phyloP scores from a whole-genome alignment of 1,140 invertebrate species.

The Zelostemma sp. region DNA sequence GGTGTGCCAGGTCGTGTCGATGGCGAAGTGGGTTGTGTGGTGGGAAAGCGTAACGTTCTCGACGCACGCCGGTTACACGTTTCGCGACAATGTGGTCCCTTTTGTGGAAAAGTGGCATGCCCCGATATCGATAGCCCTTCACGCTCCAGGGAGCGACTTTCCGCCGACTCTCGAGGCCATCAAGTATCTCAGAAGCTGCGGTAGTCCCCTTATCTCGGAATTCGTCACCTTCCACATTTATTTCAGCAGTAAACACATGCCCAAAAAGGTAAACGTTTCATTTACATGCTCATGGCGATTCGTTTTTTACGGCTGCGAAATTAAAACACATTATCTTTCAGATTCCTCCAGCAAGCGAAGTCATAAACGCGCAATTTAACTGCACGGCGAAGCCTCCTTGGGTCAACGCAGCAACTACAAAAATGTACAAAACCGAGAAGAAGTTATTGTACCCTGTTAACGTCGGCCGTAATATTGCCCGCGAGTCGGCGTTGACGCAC shows the following conservation, averaged over 20 bases:
- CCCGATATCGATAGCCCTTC: slow-evolving; percentile 78
- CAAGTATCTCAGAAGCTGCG: slow-evolving; percentile 73
- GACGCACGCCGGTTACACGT: slow-evolving; percentile 92
- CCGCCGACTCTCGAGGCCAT: slow-evolving; percentile 72
- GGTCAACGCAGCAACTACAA: slow-evolving; percentile 74
- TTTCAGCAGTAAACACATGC: slow-evolving; percentile 87
- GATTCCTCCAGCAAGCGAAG: slow-evolving; percentile 76
- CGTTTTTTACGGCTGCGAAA: background rate
- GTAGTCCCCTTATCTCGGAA: slow-evolving; percentile 76
- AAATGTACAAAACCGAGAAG: slow-evolving; percentile 84
- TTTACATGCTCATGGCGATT: background rate
- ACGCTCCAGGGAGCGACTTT: slow-evolving; percentile 77
- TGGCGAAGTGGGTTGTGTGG: slow-evolving; percentile 70
- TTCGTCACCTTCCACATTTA: slow-evolving; percentile 89
- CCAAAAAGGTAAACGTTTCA: slow-evolving; percentile 73
- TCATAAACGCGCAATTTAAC: slow-evolving; percentile 76
- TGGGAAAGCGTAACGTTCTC: slow-evolving; percentile 92
- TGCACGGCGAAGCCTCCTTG: slow-evolving; percentile 79
- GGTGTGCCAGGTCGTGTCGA: too few relatives aligned
- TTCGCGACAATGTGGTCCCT: slow-evolving; percentile 89
- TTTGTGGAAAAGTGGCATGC: slow-evolving; percentile 80
- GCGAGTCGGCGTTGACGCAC: slow-evolving; percentile 84
- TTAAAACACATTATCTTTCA: too few relatives aligned
- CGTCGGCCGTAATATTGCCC: slow-evolving; percentile 86
- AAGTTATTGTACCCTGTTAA: slow-evolving; percentile 90